These are phyloP conservation scores for Silurus glanis DNA, from an alignment of 2,113 vertebrate genomes.

Conservation along the genomic window DNA sequence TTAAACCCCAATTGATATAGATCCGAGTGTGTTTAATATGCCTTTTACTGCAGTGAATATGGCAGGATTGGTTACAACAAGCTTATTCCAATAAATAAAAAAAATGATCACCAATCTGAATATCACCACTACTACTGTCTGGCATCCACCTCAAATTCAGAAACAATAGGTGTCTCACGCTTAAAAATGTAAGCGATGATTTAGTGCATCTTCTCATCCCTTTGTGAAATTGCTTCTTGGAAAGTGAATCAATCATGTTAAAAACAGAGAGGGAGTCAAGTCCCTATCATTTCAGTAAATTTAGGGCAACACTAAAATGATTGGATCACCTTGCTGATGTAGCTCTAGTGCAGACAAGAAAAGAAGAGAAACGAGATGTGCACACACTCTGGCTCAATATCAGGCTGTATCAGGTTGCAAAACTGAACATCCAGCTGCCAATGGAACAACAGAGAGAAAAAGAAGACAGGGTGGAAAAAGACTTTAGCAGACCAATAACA, in stretches of 20 bases:
- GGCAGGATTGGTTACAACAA: background rate
- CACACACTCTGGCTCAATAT: constrained; percentile 34
- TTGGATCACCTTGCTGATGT: constrained; percentile 58
- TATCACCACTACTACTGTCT: background rate
- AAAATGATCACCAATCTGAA: background rate
- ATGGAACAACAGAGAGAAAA: constrained; percentile 8
- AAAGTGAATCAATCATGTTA: constrained; percentile 28
- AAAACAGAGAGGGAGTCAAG: constrained; percentile 50
- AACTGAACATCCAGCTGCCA: constrained; percentile 44
- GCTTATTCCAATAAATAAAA: background rate
- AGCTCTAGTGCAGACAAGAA: constrained; percentile 8
- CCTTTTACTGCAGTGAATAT: background rate
- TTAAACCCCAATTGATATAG: background rate
- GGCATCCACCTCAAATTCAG: background rate
- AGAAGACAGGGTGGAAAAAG: constrained; percentile 23
- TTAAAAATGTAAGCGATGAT: background rate
- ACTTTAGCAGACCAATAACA: constrained; percentile 57
- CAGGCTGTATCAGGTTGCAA: constrained; percentile 47
- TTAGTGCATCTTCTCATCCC: background rate
- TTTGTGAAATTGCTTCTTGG: background rate
- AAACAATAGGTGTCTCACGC: background rate
- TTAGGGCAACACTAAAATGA: constrained; percentile 78
- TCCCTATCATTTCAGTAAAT: constrained; percentile 69
- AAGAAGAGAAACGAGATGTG: constrained; percentile 29
- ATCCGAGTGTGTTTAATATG: background rate